A percentile compares a stretch with the other conserved stretches of the same genome.
These are phyloP conservation scores for Platysteira castanea DNA, from an alignment of 2,113 vertebrate species.

Conservation along the genomic window DNA sequence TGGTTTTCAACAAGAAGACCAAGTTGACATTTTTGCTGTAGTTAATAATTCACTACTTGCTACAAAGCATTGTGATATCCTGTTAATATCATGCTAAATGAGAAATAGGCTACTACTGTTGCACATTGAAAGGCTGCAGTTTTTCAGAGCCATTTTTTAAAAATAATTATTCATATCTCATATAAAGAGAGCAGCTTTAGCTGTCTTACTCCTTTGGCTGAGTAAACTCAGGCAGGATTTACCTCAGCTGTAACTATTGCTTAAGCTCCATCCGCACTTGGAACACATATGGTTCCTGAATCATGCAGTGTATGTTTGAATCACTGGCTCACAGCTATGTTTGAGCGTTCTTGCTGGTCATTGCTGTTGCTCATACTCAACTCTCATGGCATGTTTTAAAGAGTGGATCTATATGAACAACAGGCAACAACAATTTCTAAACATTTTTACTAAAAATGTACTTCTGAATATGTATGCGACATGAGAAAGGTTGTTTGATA, in stretches of 20 bases:
- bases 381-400: neutral
- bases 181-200: neutral
- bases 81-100: neutral
- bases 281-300: neutral
- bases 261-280: neutral
- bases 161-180: neutral
- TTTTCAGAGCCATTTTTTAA: neutral
- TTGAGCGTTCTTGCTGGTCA: neutral
- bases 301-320: neutral
- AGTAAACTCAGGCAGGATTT: neutral
- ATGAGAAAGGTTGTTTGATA: neutral
- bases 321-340: neutral
- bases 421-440: neutral
- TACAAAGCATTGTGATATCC: neutral
- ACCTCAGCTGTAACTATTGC: neutral
- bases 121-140: neutral
- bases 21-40: neutral
- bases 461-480: neutral
- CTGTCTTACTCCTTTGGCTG: neutral
- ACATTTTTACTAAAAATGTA: neutral
- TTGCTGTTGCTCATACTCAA: neutral
- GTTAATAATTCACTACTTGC: neutral
- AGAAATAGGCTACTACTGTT: neutral
- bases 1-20: neutral
- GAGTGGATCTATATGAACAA: neutral